Evolutionary conservation across 1,140 invertebrate species (phyloP).

Genomic region (Acromyrmex echinatior): DNA sequence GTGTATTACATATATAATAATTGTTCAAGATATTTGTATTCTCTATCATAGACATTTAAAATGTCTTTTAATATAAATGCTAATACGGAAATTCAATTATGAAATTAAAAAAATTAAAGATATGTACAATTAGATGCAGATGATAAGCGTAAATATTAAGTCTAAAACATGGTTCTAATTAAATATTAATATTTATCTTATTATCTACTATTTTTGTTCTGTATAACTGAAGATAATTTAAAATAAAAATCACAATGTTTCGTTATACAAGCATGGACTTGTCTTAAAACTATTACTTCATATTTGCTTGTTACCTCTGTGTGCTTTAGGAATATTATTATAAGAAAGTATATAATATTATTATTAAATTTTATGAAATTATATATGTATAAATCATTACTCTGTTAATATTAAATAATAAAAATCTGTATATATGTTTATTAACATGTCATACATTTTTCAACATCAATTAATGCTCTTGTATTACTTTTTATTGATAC

Average conservation of each 20-base stretch:
- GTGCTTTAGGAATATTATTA: neutral
- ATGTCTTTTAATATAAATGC: slow-evolving; percentile 31
- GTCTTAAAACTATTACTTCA: neutral
- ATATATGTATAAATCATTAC: neutral
- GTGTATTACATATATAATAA: neutral
- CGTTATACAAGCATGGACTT: neutral
- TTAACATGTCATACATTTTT: neutral
- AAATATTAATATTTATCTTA: neutral
- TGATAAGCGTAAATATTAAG: neutral
- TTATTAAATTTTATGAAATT: neutral
- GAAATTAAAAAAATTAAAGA: slow-evolving; percentile 4
- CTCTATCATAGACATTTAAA: neutral
- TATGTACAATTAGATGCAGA: neutral
- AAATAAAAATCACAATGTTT: neutral
- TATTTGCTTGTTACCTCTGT: neutral
- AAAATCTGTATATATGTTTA: neutral
- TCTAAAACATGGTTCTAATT: neutral
- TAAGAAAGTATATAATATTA: neutral
- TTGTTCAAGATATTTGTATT: slow-evolving; percentile 25
- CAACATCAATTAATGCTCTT: neutral
- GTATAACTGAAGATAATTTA: neutral
- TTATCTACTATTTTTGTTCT: slow-evolving; percentile 2
- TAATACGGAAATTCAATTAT: slow-evolving; percentile 18
- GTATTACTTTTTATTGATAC: neutral
- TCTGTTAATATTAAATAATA: neutral